Evolutionary conservation across 2,113 vertebrate genomes (phyloP).

Genomic region (Ellobius talpinus): DNA sequence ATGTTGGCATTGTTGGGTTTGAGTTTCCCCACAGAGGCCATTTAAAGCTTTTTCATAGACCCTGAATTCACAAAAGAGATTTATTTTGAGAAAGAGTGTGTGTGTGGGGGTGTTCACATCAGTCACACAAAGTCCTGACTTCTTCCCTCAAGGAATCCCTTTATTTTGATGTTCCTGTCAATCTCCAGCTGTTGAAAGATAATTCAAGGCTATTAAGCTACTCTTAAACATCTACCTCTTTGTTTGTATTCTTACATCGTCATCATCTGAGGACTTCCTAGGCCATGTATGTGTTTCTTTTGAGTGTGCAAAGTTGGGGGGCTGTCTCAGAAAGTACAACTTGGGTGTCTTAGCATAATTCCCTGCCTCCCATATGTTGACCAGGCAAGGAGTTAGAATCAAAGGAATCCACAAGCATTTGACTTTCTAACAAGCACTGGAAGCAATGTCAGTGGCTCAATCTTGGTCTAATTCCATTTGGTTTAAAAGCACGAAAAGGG

Average conservation of each 20-base stretch:
- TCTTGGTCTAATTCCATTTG: constrained; percentile 24
- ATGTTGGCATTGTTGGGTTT: constrained; percentile 76
- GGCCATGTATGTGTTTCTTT: constrained; percentile 2
- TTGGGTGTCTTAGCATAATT: constrained; percentile 41
- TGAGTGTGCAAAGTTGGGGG: neutral
- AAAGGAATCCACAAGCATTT: neutral
- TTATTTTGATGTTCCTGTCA: constrained; percentile 62
- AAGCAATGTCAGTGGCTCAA: neutral
- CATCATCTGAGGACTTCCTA: neutral
- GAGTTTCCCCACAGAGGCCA: constrained; percentile 70
- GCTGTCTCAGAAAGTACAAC: neutral
- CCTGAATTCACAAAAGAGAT: constrained; percentile 82
- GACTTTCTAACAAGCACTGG: neutral
- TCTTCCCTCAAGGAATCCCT: constrained; percentile 53
- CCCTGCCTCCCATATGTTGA: neutral
- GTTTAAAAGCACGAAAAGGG: constrained; percentile 43
- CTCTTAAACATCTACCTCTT: constrained; percentile 48
- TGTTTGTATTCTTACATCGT: constrained; percentile 34
- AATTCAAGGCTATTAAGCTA: constrained; percentile 46
- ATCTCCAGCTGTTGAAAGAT: constrained; percentile 71
- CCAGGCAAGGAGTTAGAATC: neutral
- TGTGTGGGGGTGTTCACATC: constrained; percentile 56
- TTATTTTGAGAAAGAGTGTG: constrained; percentile 61
- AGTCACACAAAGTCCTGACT: constrained; percentile 57
- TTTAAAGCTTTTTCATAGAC: constrained; percentile 81